Evolutionary conservation across 1,140 invertebrate species (phyloP), one percentile per base, ranked within the genome.

Genomic region (Brachionus paranguensis): DNA sequence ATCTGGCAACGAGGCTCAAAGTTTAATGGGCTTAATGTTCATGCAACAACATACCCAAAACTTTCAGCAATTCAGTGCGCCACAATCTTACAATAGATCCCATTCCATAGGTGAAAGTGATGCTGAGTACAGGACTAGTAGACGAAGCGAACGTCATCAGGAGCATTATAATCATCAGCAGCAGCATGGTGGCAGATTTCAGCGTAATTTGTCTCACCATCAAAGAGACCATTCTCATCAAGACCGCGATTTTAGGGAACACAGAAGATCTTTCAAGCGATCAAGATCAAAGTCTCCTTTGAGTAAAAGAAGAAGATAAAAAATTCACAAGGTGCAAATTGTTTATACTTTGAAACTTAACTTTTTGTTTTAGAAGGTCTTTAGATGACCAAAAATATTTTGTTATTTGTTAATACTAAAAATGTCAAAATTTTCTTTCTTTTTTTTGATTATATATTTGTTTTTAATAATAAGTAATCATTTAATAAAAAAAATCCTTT

Each of bases 251-350:
- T 72, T 41, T 43, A 37, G 68, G 17, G 68, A 72, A 2, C 29
- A 76, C 10, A 76, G 72, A 76, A 20, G 72, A 76, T 50, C 43
- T 2, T 76, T 50, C 33, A 76, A 76, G 4, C 7, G 72, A 29
- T 76, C 72, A 17, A 76, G 72, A 76, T 76, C 72, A 24, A 47
- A 45, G 14, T 76, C 72, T 47, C 72, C 72, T 10, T 11, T 50
- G 8, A 76, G 27, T 14, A 76, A 76, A 47, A 47, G 43, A 76
- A 76, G 72, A 76, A 76, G 72, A 76, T 76, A 76, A 50, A 76
- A 41, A 20, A 41, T 17, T 45, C 11, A 6, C 12, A 37, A 72
- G 43, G 33, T 72, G 37, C 43, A 20, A 37, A 43, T 43, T 41
- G n/a, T 72, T 72, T 60, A 60, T 60, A 60, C 53, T 60, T 20